Conservation (phyloP, 2,113 vertebrate species). For the Nannospalax galili region DNA sequence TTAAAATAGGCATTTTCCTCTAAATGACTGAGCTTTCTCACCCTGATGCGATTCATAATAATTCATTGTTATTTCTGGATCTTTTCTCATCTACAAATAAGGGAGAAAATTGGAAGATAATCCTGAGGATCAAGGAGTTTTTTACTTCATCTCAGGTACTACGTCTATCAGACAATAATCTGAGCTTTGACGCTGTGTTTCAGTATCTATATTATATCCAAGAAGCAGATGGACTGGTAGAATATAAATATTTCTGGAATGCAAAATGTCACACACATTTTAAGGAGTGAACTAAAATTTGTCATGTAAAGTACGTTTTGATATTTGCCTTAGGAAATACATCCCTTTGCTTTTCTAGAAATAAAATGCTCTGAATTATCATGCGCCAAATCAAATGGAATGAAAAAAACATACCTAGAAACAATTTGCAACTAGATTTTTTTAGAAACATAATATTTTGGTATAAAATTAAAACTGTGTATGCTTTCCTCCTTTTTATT, state of each 20-base stretch:
- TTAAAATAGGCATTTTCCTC: conserved; percentile 59
- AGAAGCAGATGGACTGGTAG: conserved; percentile 46
- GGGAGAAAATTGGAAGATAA: conserved; percentile 39
- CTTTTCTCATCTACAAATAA: not conserved
- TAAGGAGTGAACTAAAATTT: conserved; percentile 59
- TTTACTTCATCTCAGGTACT: not conserved
- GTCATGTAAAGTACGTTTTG: conserved; percentile 59
- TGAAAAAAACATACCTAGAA: conserved; percentile 39
- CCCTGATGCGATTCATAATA: conserved; percentile 18
- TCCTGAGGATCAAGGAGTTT: conserved; percentile 5
- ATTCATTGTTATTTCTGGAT: conserved; percentile 47
- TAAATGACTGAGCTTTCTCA: conserved; percentile 16
- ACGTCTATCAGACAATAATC: not conserved
- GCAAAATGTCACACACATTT: conserved; percentile 58
- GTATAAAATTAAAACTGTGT: conserved; percentile 32
- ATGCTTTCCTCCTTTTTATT: not conserved
- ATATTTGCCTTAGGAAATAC: conserved; percentile 46
- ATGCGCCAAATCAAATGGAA: conserved; percentile 55
- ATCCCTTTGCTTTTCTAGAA: conserved; percentile 53
- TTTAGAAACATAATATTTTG: conserved; percentile 43
- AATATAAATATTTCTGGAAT: conserved; percentile 66
- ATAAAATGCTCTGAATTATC: conserved; percentile 60
- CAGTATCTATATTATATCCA: conserved; percentile 17
- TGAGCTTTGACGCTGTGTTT: not conserved
- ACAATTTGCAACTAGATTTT: conserved; percentile 45